phyloP scores from a whole-genome alignment of 2,888 invertebrate genomes.

The Zhengitettix transpicula region DNA sequence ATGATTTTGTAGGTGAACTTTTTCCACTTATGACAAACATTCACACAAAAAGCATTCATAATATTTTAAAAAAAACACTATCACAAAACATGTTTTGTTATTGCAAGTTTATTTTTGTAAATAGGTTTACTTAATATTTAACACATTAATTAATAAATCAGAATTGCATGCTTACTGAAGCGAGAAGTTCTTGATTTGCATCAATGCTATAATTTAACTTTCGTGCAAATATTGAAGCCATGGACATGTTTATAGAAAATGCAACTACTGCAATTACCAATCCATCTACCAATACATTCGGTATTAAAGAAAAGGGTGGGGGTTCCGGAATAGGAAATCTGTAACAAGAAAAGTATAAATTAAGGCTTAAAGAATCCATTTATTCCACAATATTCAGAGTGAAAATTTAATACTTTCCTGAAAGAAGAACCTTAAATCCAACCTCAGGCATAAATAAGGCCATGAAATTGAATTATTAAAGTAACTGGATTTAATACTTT shows the following conservation, averaged over 20 bases:
- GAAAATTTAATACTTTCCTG: no score
- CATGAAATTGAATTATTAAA: no score
- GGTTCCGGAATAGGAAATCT: constrained; percentile 39
- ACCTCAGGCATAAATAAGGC: no score
- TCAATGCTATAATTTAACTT: constrained; percentile 50
- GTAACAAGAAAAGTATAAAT: constrained; percentile 10
- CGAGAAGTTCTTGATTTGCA: constrained; percentile 56
- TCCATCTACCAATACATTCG: constrained; percentile 38
- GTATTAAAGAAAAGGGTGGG: constrained; percentile 39
- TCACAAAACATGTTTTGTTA: not conserved
- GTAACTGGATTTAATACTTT: no score
- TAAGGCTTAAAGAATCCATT: no score
- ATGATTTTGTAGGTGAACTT: no score
- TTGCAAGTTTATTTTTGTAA: no score
- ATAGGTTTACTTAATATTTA: not conserved
- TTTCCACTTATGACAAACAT: no score
- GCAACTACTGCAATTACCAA: constrained; percentile 52
- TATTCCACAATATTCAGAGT: no score
- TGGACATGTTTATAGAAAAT: constrained; percentile 54
- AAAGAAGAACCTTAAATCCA: no score
- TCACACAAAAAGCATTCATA: not conserved
- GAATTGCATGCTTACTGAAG: constrained; percentile 25
- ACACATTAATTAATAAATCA: not conserved
- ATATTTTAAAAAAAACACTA: not conserved
- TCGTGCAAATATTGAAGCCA: constrained; percentile 57